Evolutionary conservation across 2,797 vertebrate species (phyloP).

Genomic region (Syndactyla subalaris): DNA sequence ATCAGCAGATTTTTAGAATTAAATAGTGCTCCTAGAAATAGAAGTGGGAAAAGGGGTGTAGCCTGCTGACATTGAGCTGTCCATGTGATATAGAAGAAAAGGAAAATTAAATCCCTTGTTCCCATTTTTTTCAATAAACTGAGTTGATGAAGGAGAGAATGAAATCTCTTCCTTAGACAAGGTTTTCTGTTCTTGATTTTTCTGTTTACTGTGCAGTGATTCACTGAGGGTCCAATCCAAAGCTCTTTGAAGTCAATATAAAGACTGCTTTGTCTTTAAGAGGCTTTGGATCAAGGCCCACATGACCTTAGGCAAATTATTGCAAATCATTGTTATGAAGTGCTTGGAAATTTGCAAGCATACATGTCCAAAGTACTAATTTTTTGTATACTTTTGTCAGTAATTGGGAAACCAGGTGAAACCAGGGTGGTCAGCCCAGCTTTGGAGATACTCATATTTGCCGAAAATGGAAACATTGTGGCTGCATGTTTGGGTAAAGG

Average conservation of each 20-base stretch:
- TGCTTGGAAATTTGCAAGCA: background rate
- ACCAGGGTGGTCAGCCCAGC: background rate
- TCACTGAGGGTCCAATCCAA: background rate
- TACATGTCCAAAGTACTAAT: background rate
- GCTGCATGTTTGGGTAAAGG: background rate
- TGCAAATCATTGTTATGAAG: background rate
- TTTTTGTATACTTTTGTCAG: background rate
- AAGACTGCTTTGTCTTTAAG: conserved; percentile 41
- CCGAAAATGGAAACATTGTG: background rate
- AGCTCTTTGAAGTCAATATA: conserved; percentile 55
- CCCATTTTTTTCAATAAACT: background rate
- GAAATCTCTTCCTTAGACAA: background rate
- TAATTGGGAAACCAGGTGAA: background rate
- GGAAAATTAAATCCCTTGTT: rapidly evolving
- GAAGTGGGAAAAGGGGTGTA: background rate
- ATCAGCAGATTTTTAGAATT: background rate
- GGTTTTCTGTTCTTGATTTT: background rate
- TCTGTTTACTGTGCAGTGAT: background rate
- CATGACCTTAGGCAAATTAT: conserved; percentile 44
- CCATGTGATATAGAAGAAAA: rapidly evolving
- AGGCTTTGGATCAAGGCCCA: conserved; percentile 30
- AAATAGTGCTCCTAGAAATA: background rate
- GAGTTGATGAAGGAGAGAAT: background rate
- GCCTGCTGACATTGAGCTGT: background rate
- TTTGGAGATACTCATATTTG: background rate